Evolutionary conservation across 2,888 invertebrate genomes (phyloP), one percentile per base, ranked within the genome.

Genomic region (Punctoribates punctum): DNA sequence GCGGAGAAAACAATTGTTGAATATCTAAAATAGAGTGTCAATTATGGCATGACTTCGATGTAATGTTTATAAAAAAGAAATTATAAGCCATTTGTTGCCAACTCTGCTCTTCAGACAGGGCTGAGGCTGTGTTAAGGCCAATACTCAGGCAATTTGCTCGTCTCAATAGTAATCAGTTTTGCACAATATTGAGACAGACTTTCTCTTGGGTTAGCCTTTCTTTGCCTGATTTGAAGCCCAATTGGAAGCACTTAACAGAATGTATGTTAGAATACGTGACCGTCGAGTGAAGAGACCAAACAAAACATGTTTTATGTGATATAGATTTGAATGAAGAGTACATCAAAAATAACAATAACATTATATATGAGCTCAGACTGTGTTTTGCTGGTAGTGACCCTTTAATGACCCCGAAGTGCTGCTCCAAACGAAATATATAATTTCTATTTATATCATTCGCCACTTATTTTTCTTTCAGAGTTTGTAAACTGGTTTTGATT

Each of bases 381-480:
- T 65, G 34, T 65, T 65, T 42, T 70, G 13, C 17, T 70, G 46
- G 20, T 20, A 17, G 46, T 70, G 70, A 70, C 70, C 70, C 70
- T 70, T 70, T 70, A 70, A 70, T 70, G 70, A 70, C 70, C 70
- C 70, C 70, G 38, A 70, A 70, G 70, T 70, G 70, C 17, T 38
- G 46, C 70, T 38, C 46, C 15, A 46, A n/a, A 46, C 23, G 17
- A 70, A 70, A 46, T 11, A 46, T 46, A 70, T 70, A 70, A 70
- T 70, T 70, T 70, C 70, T 70, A 70, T 70, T 70, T 70, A 46
- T 70, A 70, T 70, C 70, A 70, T 70, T 70, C 25, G 46, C 70
- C 70, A 70, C 70, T 67, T 38, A 38, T 70, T 70, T 70, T 67
- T 13, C 34, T 11, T 8, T 34, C 15, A 65, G 25, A 27, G 34